phyloP scores from a whole-genome alignment of 2,888 invertebrate species.

The Hipparchia semele region DNA sequence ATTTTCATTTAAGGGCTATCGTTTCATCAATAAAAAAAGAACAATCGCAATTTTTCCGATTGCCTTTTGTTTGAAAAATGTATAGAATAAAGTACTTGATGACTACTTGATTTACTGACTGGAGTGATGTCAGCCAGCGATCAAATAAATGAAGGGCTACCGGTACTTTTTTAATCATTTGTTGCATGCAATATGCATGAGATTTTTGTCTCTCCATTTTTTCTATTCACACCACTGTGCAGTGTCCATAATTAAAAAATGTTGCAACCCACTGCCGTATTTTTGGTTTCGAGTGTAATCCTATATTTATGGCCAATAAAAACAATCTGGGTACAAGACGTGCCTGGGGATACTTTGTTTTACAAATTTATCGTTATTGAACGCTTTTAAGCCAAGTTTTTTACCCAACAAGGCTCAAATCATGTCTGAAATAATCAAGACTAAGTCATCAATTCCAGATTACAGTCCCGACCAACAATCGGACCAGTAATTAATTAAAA shows the following conservation, averaged over 20 bases:
- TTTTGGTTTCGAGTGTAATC: conserved; percentile 39
- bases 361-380: conserved; percentile 29
- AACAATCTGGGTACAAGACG: conserved; percentile 25
- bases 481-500: too few species aligned
- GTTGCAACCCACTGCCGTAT: conserved; percentile 49
- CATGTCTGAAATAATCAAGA: neutral
- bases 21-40: too few species aligned
- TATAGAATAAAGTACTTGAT: too few species aligned
- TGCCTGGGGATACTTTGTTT: conserved; percentile 17
- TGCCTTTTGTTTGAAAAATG: too few species aligned
- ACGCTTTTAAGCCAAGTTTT: conserved; percentile 13
- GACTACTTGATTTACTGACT: too few species aligned
- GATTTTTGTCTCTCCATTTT: conserved; percentile 74
- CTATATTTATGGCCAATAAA: conserved; percentile 39
- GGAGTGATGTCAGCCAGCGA: too few species aligned
- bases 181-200: conserved; percentile 76
- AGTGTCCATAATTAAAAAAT: conserved; percentile 71
- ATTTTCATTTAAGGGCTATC: too few species aligned
- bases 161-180: conserved; percentile 30
- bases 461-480: too few species aligned
- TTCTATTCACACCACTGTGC: conserved; percentile 55
- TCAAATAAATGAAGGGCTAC: too few species aligned
- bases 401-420: too few species aligned
- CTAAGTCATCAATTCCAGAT: neutral
- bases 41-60: too few species aligned